Percentiles rank a stretch among this genome's conserved stretches.
phyloP scores from a whole-genome alignment of 2,888 invertebrate species.

The Biston stratarius region DNA sequence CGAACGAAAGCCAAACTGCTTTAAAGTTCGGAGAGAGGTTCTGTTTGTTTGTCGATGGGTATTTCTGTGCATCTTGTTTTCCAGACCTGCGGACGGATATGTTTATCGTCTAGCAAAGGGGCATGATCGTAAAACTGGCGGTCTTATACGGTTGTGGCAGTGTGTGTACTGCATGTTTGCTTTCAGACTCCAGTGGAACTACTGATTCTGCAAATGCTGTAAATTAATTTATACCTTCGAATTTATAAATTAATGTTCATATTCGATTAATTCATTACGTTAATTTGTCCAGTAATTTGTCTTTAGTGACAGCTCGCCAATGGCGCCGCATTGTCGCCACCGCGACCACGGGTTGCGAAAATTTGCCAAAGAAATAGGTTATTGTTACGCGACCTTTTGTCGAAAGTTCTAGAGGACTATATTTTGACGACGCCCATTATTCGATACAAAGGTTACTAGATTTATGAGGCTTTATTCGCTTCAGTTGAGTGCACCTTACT shows the following conservation, averaged over 20 bases:
- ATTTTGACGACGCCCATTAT: constrained; percentile 60
- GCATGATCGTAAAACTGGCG: constrained; percentile 70
- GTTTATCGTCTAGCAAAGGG: constrained; percentile 75
- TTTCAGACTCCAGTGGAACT: constrained; percentile 51
- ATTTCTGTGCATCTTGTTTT: constrained; percentile 73
- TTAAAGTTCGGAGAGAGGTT: constrained; percentile 49
- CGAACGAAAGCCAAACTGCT: constrained; percentile 21
- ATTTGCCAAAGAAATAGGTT: constrained; percentile 67
- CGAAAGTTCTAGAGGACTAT: constrained; percentile 62
- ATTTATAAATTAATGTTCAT: constrained; percentile 35
- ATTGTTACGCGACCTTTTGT: constrained; percentile 76
- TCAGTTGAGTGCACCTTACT: constrained; percentile 34
- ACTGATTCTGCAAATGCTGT: constrained; percentile 15
- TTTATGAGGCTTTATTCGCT: constrained; percentile 57
- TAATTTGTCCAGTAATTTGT: constrained; percentile 42
- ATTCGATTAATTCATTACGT: constrained; percentile 30
- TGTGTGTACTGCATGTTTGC: constrained; percentile 61
- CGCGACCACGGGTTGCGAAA: constrained; percentile 63
- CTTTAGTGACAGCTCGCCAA: constrained; percentile 38
- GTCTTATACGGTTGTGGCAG: constrained; percentile 59
- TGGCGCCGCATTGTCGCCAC: constrained; percentile 71
- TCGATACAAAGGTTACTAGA: constrained; percentile 60
- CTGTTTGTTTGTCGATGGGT: constrained; percentile 70
- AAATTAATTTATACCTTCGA: constrained; percentile 14
- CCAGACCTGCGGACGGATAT: constrained; percentile 66